Evolutionary conservation across 1,140 invertebrate species (phyloP), one percentile per base, ranked within the genome.

Genomic region (Diabrotica virgifera): DNA sequence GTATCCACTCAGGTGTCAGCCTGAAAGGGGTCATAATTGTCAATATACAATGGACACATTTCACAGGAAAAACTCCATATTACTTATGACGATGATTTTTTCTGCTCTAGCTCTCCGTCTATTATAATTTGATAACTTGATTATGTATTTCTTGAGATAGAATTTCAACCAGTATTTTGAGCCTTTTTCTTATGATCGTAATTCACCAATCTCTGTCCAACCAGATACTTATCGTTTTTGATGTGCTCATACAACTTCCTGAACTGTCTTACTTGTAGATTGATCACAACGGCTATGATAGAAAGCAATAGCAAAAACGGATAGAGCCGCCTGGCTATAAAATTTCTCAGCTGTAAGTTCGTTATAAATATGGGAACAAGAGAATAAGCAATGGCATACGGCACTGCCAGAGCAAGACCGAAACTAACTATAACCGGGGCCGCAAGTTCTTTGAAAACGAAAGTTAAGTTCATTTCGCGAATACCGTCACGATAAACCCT

Each of bases 201-300:
- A 81, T 98, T 98, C 0, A 98, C 95, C 60, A 98, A 85, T 62
- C 94, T 85, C 74, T 95, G 91, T 0, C 96, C 96, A 4, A 98
- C 95, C 35, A 98, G 85, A 82, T 98, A 99, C 83, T 99, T 99
- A 78, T 99, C 97, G 83, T 99, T 98, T 80, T 97, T 97, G 76
- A 99, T 99, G 80, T 98, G 96, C 77, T 99, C 94, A 77, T 98
- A 98, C 0, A 99, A 83, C 73, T 94, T 91, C 72, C 87, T 89
- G 79, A 99, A 96, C 77, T 99, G 96, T 62, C 90, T 86, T 40
- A 96, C 88, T 80, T 87, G 82, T 76, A 93, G 87, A 59, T 86
- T 82, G 54, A 94, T 83, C 55, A 95, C 84, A 52, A 87, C 84
- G 53, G 85, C 81, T 40, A 91, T 80, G 6, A 92, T 75, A 51